Percentiles rank a stretch among this genome's conserved stretches.
These are phyloP conservation scores for Stenichneumon culpator DNA, from an alignment of 2,888 invertebrate genomes.

Conservation along the genomic window DNA sequence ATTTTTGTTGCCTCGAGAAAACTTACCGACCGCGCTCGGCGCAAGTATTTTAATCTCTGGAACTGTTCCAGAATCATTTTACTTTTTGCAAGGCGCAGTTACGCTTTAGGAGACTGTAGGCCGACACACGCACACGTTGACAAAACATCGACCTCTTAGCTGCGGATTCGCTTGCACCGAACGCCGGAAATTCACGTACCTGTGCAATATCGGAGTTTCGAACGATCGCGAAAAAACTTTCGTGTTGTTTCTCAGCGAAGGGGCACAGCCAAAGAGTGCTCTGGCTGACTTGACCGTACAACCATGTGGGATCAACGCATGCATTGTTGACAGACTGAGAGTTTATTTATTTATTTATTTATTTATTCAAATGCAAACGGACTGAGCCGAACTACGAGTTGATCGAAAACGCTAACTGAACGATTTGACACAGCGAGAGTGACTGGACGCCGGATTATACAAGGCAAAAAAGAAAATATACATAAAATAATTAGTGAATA, in stretches of 20 bases:
- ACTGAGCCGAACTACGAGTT: too few species aligned
- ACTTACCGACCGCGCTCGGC: background rate
- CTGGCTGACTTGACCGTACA: background rate
- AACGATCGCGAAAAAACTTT: constrained; percentile 5
- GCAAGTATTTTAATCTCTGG: constrained; percentile 17
- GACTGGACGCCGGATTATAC: background rate
- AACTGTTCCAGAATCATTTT: constrained; percentile 22
- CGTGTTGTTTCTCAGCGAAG: background rate
- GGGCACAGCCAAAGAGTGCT: background rate
- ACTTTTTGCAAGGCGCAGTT: background rate
- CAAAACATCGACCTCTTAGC: background rate
- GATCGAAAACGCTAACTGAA: too few species aligned
- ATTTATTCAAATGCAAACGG: too few species aligned
- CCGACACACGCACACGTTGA: background rate
- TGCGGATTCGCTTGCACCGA: background rate
- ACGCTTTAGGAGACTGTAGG: background rate
- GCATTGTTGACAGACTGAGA: background rate
- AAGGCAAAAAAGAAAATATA: too few species aligned
- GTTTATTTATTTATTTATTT: too few species aligned
- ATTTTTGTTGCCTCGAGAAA: background rate
- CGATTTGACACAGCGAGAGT: background rate
- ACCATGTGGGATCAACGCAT: constrained; percentile 56
- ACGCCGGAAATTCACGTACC: background rate
- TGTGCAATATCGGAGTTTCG: background rate
- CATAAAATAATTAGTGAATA: too few species aligned